Conservation (phyloP, 2,888 invertebrate genomes). For the Sepiola atlantica region DNA sequence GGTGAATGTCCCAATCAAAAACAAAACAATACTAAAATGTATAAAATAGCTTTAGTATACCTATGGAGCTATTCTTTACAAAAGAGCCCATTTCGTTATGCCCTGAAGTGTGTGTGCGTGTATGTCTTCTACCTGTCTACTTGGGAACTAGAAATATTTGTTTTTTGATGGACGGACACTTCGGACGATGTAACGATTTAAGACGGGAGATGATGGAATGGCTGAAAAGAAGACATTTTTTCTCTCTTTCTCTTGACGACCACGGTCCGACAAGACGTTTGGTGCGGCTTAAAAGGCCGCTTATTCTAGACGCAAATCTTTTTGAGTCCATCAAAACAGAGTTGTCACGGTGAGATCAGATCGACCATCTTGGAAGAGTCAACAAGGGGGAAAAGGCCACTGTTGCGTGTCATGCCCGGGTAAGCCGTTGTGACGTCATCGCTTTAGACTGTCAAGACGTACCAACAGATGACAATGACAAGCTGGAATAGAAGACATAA, state of each 20-base stretch:
- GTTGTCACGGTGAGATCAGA: slow-evolving; percentile 6
- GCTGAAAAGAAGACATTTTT: not conserved
- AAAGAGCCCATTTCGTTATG: too few relatives aligned
- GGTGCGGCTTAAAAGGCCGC: not conserved
- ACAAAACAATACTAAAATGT: too few relatives aligned
- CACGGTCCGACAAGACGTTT: not conserved
- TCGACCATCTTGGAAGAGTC: not conserved
- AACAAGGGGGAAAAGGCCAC: not conserved
- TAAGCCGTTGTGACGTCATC: slow-evolving; percentile 20
- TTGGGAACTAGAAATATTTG: too few relatives aligned
- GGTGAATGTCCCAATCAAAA: too few relatives aligned
- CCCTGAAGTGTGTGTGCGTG: too few relatives aligned
- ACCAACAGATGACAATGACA: not conserved
- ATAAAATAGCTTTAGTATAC: too few relatives aligned
- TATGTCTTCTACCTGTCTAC: too few relatives aligned
- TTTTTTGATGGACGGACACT: not conserved
- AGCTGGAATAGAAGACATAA: too few relatives aligned
- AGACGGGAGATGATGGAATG: not conserved
- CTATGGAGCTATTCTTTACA: too few relatives aligned
- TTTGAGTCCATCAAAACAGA: slow-evolving; percentile 23
- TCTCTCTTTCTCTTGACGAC: not conserved
- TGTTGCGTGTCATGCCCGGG: not conserved
- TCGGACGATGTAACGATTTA: not conserved
- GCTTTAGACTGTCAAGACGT: not conserved
- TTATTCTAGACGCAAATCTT: not conserved